Conservation (phyloP, 2,797 vertebrate genomes). For the Enteromius treurensis region DNA sequence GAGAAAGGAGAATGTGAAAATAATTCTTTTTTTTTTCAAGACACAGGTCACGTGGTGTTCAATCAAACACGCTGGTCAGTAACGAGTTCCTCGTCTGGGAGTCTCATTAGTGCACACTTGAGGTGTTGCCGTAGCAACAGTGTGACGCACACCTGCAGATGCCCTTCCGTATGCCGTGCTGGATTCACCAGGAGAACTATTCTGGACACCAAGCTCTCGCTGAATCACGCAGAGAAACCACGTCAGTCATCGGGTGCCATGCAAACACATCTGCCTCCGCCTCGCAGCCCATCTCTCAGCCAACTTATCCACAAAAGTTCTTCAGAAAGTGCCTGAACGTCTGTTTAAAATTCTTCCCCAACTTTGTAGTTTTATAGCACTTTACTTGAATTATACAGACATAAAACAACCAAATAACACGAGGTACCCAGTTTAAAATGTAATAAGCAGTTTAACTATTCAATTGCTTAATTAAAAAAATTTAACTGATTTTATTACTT, state of each 20-base stretch:
- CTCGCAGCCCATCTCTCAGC: background rate
- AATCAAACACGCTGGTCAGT: background rate
- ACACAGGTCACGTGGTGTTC: background rate
- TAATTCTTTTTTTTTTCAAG: background rate
- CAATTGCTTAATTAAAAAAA: no score
- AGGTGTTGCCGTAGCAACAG: constrained; percentile 36
- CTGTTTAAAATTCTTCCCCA: background rate
- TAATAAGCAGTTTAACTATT: no score
- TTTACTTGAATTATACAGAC: background rate
- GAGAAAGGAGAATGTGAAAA: background rate
- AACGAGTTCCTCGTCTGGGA: background rate
- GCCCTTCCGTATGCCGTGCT: constrained; percentile 52
- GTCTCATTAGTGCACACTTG: background rate
- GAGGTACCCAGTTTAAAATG: no score
- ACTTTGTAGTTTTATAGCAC: background rate
- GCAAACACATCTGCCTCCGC: constrained; percentile 24
- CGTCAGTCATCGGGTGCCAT: constrained; percentile 42
- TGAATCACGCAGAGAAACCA: constrained; percentile 43
- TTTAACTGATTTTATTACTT: no score
- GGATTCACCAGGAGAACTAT: constrained; percentile 40
- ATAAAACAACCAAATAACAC: background rate
- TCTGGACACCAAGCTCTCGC: constrained; percentile 48
- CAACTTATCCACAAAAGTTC: background rate
- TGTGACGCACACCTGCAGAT: constrained; percentile 57
- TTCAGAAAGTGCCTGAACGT: background rate